A percentile compares a stretch with the other conserved stretches of the same genome.
Conservation (phyloP, 2,888 invertebrate genomes). For the Entomobrya multifasciata region DNA sequence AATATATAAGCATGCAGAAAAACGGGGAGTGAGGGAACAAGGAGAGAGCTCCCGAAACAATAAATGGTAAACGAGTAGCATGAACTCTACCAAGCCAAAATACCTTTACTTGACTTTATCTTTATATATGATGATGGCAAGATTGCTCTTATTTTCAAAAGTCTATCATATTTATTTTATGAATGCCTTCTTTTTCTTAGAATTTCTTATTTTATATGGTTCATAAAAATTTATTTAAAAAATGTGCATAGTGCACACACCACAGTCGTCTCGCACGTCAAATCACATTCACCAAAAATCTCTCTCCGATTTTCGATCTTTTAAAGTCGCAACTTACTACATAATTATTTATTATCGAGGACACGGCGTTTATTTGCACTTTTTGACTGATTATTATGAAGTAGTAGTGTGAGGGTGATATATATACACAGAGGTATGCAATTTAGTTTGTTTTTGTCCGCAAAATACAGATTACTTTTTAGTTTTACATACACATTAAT, state of each 20-base stretch:
- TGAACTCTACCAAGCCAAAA: background rate
- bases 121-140: background rate
- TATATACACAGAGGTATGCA: conserved; percentile 1
- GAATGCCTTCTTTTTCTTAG: no score
- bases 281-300: background rate
- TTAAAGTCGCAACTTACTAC: background rate
- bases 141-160: background rate
- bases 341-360: conserved; percentile 22
- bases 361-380: conserved; percentile 61
- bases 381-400: conserved; percentile 61
- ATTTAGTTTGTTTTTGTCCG: conserved; percentile 50
- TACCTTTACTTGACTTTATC: background rate
- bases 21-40: background rate
- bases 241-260: no score
- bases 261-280: background rate
- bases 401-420: no score
- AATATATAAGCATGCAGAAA: conserved; percentile 35
- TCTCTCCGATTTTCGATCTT: conserved; percentile 28
- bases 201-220: no score
- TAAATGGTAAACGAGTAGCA: conserved; percentile 18
- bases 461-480: conserved; percentile 58
- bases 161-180: no score
- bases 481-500: conserved; percentile 44
- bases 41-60: conserved; percentile 3
- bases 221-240: no score